Base-by-base conservation (phyloP, 2,113 vertebrate species). In the Dipodomys ordii region DNA sequence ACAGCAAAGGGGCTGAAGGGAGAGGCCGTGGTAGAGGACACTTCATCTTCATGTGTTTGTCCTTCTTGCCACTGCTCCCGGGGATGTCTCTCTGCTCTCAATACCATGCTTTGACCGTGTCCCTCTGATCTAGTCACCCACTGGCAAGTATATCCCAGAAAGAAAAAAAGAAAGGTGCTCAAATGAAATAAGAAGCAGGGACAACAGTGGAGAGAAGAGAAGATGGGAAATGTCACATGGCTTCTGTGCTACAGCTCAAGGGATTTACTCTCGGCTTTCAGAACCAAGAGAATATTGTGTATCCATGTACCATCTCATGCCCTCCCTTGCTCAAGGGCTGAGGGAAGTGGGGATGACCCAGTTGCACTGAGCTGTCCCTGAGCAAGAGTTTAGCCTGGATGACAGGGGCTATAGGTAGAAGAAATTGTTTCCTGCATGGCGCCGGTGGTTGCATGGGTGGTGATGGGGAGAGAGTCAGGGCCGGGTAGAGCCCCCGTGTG, bases 141-240 rank as follows among this genome's bases (percentile, higher is more conserved):
- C 84, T 62, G 83, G 74, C 82, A 86, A 91, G 57, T 32, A 28
- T n/a, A 90, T 60, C 25, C 49, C 81, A 78, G 67, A 35, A 64
- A 73, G 83, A 57, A 53, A 39, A 39, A 39, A 39, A 39, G 39
- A 39, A 57, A n/a, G 6, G 44, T 10, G 25, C 81, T 95, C 49
- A 7, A 73, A 19, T 77, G 95, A 79, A 87, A 87, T 27, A 79
- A 89, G 91, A 96, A 91, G 80, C 6, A 7, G 28, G 67, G 35
- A 39, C 65, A 64, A 30, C 10, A 6, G 15, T 0, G n/a, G 60
- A 72, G 65, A 86, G 71, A 8, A 16, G 68, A 64, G n/a, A 87
- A 60, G 80, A 22, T 22, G 91, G 88, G 92, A 94, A 96, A 87
- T 95, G 79, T 16, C n/a, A n/a, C 74, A 20, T 92, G 80, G 95